These are phyloP conservation scores for Phalacrocorax carbo DNA, from an alignment of 2,113 vertebrate genomes.

Conservation along the genomic window DNA sequence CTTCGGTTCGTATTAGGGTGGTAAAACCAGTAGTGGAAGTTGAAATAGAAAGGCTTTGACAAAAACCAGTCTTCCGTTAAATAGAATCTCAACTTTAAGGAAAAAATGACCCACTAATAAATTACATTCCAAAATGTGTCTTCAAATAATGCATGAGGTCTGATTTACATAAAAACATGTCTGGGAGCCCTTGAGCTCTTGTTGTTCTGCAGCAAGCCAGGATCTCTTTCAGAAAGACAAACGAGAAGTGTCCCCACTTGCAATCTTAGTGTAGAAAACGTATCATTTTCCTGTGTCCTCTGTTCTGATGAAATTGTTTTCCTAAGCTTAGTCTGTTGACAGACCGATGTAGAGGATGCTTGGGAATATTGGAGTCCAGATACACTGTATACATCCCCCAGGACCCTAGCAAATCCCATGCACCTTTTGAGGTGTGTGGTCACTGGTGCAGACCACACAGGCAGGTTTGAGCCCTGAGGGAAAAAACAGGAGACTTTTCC, in stretches of 20 bases:
- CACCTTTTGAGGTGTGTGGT: neutral
- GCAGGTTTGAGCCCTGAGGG: neutral
- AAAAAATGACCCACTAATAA: constrained; percentile 27
- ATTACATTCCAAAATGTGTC: constrained; percentile 38
- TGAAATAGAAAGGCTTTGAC: constrained; percentile 33
- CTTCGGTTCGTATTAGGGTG: neutral
- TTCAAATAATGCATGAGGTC: neutral
- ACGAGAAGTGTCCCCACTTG: neutral
- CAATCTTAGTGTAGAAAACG: neutral
- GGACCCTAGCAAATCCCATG: rapidly evolving
- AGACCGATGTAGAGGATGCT: neutral
- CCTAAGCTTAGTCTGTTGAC: neutral
- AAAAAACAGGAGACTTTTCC: neutral
- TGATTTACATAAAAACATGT: constrained; percentile 44
- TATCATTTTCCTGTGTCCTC: neutral
- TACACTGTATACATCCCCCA: neutral
- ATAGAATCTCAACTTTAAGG: constrained; percentile 15
- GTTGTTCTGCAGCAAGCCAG: neutral
- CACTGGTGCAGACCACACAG: neutral
- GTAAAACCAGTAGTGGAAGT: constrained; percentile 21
- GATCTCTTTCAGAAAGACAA: neutral
- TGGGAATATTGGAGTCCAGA: neutral
- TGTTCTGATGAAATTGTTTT: neutral
- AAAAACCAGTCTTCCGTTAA: constrained; percentile 55
- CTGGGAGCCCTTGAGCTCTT: neutral